Conservation (phyloP, 2,113 vertebrate genomes). For the Hystrix cristata region DNA sequence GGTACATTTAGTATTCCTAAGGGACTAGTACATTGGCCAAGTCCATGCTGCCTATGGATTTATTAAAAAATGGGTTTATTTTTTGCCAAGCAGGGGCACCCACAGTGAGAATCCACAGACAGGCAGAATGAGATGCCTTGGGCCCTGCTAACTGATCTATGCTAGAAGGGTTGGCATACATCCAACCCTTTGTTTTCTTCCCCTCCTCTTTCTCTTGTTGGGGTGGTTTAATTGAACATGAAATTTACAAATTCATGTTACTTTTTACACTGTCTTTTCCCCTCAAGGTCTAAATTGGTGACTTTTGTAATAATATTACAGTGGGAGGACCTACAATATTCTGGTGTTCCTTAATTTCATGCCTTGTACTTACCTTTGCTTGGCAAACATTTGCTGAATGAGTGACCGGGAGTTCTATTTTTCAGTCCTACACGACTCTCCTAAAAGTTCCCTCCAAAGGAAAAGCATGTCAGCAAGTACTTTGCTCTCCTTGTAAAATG, state of each 20-base stretch:
- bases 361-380: not conserved
- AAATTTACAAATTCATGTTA: not conserved
- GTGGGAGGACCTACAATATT: not conserved
- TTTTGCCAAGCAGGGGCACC: constrained; percentile 42
- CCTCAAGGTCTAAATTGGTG: not conserved
- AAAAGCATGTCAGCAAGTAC: not conserved
- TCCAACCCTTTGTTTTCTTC: not conserved
- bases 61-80: not conserved
- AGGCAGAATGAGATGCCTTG: not conserved
- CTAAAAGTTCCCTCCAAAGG: constrained; percentile 1
- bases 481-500: not conserved
- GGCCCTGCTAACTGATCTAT: not conserved
- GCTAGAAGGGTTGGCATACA: not conserved
- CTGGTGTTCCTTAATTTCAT: not conserved
- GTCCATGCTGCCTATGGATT: constrained; percentile 67
- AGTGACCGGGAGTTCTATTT: not conserved
- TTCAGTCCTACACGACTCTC: not conserved
- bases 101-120: constrained; percentile 8
- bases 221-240: not conserved
- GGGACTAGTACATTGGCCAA: constrained; percentile 71
- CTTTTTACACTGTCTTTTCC: not conserved
- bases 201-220: not conserved
- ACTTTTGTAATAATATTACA: constrained; percentile 10
- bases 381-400: not conserved
- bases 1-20: constrained; percentile 82